Conservation (phyloP, 2,888 invertebrate species). For the Apoda limacodes region DNA sequence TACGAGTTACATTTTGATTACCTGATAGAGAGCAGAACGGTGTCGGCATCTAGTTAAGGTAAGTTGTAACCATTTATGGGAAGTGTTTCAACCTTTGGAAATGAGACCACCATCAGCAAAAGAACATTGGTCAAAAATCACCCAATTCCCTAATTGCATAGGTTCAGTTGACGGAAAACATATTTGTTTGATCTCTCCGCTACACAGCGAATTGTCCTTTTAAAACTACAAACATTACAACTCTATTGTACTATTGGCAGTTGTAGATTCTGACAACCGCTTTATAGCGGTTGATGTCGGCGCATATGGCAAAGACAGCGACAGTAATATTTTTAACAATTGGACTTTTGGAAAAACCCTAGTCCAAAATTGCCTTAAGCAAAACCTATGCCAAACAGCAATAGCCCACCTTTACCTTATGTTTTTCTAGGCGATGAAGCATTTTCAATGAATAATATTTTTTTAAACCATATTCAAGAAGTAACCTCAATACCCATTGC, state of each 20-base stretch:
- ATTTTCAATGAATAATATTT: slow-evolving; percentile 17
- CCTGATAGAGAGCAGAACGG: slow-evolving; percentile 16
- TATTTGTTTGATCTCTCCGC: slow-evolving; percentile 11
- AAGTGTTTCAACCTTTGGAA: slow-evolving; percentile 13
- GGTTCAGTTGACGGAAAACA: slow-evolving; percentile 13
- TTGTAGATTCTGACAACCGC: slow-evolving; percentile 16
- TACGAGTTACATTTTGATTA: slow-evolving; percentile 16
- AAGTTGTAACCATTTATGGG: slow-evolving; percentile 17
- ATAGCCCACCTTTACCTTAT: slow-evolving; percentile 14
- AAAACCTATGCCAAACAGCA: slow-evolving; percentile 13
- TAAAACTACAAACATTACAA: slow-evolving; percentile 13
- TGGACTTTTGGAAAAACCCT: slow-evolving; percentile 12
- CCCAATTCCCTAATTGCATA: slow-evolving; percentile 6
- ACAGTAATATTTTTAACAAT: no score
- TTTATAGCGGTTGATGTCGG: slow-evolving; percentile 17
- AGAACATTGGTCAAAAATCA: slow-evolving; percentile 2
- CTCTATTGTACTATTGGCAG: slow-evolving; percentile 12
- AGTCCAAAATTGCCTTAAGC: slow-evolving; percentile 15
- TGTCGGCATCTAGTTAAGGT: slow-evolving; percentile 16
- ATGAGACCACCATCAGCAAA: slow-evolving; percentile 22
- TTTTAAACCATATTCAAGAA: slow-evolving; percentile 16
- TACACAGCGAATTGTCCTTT: slow-evolving; percentile 12
- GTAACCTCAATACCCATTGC: slow-evolving; percentile 12
- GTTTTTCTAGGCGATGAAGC: slow-evolving; percentile 19
- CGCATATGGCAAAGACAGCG: slow-evolving; percentile 16